Evolutionary conservation across 1,140 invertebrate genomes (phyloP), one percentile per base, ranked within the genome.

Genomic region (Drosophila watanabei): DNA sequence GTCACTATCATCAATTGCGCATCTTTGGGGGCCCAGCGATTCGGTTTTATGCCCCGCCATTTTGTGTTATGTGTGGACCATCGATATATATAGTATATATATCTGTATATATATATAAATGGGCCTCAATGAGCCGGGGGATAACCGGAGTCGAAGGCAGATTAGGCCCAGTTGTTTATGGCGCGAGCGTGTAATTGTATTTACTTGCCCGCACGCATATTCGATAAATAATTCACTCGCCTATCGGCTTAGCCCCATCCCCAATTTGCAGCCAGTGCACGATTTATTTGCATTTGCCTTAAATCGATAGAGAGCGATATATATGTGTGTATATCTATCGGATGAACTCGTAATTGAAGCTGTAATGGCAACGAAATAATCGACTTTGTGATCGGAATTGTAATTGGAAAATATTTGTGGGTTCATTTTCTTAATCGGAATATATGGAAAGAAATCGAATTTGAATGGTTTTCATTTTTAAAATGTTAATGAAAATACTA

Each of bases 1-100:
- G 69, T 80, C 84, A 90, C 81, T 85, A 85, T 89, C 85, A 89
- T 89, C 85, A 90, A 90, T 90, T 85, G 85, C 81, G 58, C 85
- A 88, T 79, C 72, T 75, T 71, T 69, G 68, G 49, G 49, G 65
- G 68, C 63, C 63, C 58, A 11, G 61, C 84, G 79, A 68, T 89
- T 81, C 70, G 54, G 54, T 88, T 88, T 88, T 89, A 89, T 81
- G 86, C 62, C 58, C 32, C 65, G 70, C 64, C 84, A 84, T 88
- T 84, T 79, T 63, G 70, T 84, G 61, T 80, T 87, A 80, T 87
- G 83, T 65, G 39, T 61, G 59, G 39, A 18, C 39, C 64, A 71
- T 69, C 68, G 68, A 69, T 69, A 56, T 69, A 71, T 46, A 63
- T 35, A 20, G 28, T 51, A 32, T 49, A n/a, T 33, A 35, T 16